A percentile compares a stretch with the other conserved stretches of the same genome.
phyloP scores from a whole-genome alignment of 53 echinoderm and acorn worm genomes.

The Paracentrotus lividus region DNA sequence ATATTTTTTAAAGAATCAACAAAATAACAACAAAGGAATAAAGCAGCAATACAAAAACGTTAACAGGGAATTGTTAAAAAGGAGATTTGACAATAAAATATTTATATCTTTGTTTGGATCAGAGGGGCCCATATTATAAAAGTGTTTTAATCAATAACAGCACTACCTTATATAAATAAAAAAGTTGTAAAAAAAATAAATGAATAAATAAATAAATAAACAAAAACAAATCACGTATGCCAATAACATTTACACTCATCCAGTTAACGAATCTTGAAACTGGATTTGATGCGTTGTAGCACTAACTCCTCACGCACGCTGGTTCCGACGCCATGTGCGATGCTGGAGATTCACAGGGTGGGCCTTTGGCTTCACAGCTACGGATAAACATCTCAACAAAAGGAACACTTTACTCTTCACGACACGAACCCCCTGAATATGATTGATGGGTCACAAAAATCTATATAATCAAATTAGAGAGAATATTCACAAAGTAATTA shows the following conservation, averaged over 20 bases:
- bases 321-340: neutral
- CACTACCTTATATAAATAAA: too few relatives aligned
- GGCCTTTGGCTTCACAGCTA: neutral
- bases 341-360: neutral
- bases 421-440: constrained; percentile 18
- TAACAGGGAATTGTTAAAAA: too few relatives aligned
- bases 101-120: too few relatives aligned
- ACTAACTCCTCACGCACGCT: neutral
- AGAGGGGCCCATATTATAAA: too few relatives aligned
- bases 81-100: too few relatives aligned
- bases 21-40: neutral
- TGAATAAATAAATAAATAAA: too few relatives aligned
- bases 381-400: neutral
- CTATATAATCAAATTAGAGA: constrained; percentile 34
- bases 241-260: too few relatives aligned
- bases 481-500: constrained; percentile 47
- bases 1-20: too few relatives aligned
- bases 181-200: too few relatives aligned
- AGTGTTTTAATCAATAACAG: too few relatives aligned
- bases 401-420: neutral
- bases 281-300: constrained; percentile 2
- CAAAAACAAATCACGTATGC: too few relatives aligned
- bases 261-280: neutral
- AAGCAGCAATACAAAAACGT: neutral
- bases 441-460: constrained; percentile 29